Evolutionary conservation across 2,888 invertebrate genomes (phyloP).

Genomic region (Oxycera nigricornis): DNA sequence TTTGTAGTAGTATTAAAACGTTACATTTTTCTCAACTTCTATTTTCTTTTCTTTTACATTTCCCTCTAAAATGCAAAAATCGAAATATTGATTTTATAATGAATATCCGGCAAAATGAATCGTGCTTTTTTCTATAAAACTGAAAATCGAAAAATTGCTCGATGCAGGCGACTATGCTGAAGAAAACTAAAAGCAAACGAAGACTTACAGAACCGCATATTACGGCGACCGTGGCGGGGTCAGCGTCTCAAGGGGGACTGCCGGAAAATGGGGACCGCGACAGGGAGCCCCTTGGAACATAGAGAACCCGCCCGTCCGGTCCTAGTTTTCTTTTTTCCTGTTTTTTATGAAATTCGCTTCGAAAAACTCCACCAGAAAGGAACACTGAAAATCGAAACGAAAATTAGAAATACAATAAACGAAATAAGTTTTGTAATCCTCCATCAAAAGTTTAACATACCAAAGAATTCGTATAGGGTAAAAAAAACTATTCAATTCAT

Average conservation of each 20-base stretch:
- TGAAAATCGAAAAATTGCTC: constrained; percentile 3
- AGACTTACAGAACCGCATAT: constrained; percentile 85
- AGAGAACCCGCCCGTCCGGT: constrained; percentile 61
- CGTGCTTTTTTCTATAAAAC: constrained; percentile 6
- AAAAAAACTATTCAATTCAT: constrained; percentile 19
- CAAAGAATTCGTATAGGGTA: constrained; percentile 5
- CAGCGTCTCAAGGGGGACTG: constrained; percentile 54
- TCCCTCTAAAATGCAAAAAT: constrained; percentile 30
- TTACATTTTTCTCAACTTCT: constrained; percentile 34
- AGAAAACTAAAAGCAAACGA: constrained; percentile 99
- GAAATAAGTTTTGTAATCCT: not conserved
- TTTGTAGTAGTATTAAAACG: constrained; percentile 25
- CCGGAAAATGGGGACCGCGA: constrained; percentile 68
- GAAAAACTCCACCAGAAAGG: constrained; percentile 9
- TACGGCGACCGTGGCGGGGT: constrained; percentile 62
- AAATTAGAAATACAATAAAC: not conserved
- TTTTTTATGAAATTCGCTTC: constrained; percentile 55
- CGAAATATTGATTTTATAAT: constrained; percentile 21
- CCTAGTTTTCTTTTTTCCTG: constrained; percentile 62
- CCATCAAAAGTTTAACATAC: not conserved
- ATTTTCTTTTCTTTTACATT: constrained; percentile 39
- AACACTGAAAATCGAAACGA: constrained; percentile 11
- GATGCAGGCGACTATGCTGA: constrained; percentile 98
- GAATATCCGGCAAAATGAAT: constrained; percentile 5
- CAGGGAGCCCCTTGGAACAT: constrained; percentile 59